Evolutionary conservation across 2,888 invertebrate species (phyloP).

Genomic region (Oligia latruncula): DNA sequence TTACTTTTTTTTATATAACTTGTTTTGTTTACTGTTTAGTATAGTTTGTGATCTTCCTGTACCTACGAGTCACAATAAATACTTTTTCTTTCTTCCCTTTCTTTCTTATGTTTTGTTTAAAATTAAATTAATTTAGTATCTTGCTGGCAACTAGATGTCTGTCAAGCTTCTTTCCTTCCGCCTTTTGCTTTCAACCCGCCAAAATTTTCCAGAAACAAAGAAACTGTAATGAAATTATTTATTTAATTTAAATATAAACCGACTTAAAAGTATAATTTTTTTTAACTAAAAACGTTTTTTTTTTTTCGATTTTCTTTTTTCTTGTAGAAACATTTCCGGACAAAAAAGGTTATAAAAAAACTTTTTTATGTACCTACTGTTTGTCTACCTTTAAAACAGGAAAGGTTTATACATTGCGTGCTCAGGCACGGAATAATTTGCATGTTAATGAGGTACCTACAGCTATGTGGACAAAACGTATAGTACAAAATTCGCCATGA

Average conservation of each 20-base stretch:
- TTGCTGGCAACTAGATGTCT: neutral
- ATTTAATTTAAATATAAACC: neutral
- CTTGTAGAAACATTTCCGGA: neutral
- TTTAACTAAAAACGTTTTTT: neutral
- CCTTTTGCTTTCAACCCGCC: neutral
- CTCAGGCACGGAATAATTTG: constrained; percentile 66
- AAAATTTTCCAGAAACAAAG: neutral
- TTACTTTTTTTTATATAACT: no score
- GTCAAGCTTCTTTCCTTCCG: neutral
- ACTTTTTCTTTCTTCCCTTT: no score
- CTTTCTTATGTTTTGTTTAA: no score
- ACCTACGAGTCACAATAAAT: no score
- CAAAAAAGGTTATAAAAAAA: neutral
- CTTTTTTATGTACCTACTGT: constrained; percentile 6
- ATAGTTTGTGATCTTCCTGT: no score
- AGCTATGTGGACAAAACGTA: constrained; percentile 45
- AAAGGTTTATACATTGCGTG: constrained; percentile 68
- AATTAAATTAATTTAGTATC: neutral
- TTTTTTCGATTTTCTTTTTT: neutral
- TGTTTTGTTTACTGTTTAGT: no score
- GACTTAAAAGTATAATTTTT: neutral
- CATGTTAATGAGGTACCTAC: constrained; percentile 67
- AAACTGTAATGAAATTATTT: neutral
- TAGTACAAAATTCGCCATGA: constrained; percentile 46
- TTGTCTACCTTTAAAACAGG: constrained; percentile 51